These are phyloP conservation scores for Bos indicus DNA, from an alignment of 2,113 vertebrate species.

Conservation along the genomic window DNA sequence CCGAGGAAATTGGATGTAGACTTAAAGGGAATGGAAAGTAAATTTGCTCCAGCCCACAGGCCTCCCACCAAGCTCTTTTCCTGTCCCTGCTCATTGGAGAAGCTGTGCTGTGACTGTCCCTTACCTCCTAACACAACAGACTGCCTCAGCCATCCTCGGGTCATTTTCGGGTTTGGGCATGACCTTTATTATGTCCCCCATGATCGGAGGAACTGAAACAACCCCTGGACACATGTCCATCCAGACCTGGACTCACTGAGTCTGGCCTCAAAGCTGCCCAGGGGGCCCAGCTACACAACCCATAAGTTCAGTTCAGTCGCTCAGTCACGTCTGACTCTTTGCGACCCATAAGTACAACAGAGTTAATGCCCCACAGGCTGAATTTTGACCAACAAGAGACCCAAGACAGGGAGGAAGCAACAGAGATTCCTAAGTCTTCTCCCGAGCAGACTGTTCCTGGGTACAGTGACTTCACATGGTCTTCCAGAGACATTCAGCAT, in stretches of 20 bases:
- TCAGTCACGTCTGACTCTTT: background rate
- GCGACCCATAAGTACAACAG: accelerated
- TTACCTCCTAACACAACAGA: background rate
- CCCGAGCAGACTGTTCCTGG: background rate
- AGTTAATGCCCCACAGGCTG: background rate
- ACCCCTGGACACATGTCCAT: too few species aligned
- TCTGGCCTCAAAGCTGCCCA: background rate
- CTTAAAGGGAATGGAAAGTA: background rate
- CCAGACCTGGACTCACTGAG: background rate
- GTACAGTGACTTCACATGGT: background rate
- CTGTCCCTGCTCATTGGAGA: background rate
- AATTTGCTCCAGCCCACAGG: background rate
- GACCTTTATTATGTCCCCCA: too few species aligned
- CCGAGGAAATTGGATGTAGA: background rate
- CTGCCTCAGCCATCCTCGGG: accelerated
- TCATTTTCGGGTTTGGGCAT: background rate
- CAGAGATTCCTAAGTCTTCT: background rate
- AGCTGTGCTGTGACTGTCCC: too few species aligned
- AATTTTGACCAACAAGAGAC: background rate
- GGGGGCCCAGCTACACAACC: background rate
- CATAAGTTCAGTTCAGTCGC: background rate
- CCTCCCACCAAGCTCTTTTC: background rate
- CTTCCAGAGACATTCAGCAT: too few species aligned
- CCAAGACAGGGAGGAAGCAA: background rate
- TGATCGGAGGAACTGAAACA: background rate